Evolutionary conservation across 1,140 invertebrate species (phyloP).

Genomic region (Hestina assimilis): DNA sequence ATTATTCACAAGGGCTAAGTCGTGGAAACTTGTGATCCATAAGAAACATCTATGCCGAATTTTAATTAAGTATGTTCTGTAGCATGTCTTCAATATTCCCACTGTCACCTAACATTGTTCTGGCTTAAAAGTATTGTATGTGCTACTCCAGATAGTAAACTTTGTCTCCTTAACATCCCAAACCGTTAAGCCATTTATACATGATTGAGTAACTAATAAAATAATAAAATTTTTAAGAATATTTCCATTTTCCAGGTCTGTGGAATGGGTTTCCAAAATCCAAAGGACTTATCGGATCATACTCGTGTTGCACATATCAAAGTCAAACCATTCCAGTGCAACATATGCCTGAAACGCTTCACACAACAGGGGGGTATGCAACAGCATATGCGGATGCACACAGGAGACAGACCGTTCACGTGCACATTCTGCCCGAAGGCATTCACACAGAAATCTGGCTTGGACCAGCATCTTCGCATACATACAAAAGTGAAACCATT

Average conservation of each 20-base stretch:
- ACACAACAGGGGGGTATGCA: conserved; percentile 63
- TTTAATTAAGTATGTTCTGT: no score
- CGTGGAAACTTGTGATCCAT: no score
- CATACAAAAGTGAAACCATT: conserved; percentile 81
- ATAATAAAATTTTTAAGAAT: no score
- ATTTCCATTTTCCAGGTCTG: conserved; percentile 22
- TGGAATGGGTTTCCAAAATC: conserved; percentile 40
- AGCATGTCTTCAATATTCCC: no score
- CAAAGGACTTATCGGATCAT: conserved; percentile 66
- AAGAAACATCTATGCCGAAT: no score
- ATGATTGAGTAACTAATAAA: no score
- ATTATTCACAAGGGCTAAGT: no score
- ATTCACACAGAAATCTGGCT: conserved; percentile 87
- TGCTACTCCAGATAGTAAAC: no score
- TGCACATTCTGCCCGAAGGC: conserved; percentile 90
- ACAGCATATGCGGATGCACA: conserved; percentile 80
- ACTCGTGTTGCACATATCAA: conserved; percentile 69
- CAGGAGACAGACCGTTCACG: conserved; percentile 87
- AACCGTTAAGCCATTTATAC: no score
- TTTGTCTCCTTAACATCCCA: no score
- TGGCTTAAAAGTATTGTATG: no score
- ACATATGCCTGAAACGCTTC: conserved; percentile 63
- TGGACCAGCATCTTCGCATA: conserved; percentile 82
- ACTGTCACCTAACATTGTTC: no score
- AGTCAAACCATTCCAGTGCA: conserved; percentile 59